Conservation (phyloP, 2,888 invertebrate species). For the Dryadula phaetusa region DNA sequence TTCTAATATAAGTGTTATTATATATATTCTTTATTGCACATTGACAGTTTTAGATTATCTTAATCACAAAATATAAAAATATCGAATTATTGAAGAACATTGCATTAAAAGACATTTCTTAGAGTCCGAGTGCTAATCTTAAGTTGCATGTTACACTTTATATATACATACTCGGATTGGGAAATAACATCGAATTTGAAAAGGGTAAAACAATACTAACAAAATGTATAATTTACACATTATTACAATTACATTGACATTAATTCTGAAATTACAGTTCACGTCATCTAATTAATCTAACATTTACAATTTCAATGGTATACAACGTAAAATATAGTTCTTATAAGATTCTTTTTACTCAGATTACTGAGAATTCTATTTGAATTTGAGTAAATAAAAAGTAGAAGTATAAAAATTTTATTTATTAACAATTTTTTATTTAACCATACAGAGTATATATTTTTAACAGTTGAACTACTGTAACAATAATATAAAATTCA, state of each 20-base stretch:
- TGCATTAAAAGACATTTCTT: too few species aligned
- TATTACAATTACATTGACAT: too few species aligned
- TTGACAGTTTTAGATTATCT: too few species aligned
- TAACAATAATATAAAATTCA: constrained; percentile 29
- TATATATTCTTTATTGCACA: too few species aligned
- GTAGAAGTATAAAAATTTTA: neutral
- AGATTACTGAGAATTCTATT: neutral
- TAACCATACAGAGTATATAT: neutral
- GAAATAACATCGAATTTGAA: neutral
- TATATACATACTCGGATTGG: neutral
- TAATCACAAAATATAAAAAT: too few species aligned
- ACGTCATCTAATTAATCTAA: too few species aligned
- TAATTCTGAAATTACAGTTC: too few species aligned
- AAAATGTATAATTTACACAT: too few species aligned
- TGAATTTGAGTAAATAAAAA: neutral
- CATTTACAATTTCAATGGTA: neutral
- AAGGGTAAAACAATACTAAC: too few species aligned
- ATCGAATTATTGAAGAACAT: too few species aligned
- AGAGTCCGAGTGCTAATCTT: too few species aligned
- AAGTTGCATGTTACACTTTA: neutral
- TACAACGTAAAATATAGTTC: neutral
- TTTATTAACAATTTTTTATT: neutral
- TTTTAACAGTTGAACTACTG: neutral
- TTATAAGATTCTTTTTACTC: neutral
- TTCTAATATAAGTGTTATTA: too few species aligned